These are phyloP conservation scores for Blastomussa wellsi DNA, from an alignment of 92 coral and sea anemone species.

Conservation along the genomic window DNA sequence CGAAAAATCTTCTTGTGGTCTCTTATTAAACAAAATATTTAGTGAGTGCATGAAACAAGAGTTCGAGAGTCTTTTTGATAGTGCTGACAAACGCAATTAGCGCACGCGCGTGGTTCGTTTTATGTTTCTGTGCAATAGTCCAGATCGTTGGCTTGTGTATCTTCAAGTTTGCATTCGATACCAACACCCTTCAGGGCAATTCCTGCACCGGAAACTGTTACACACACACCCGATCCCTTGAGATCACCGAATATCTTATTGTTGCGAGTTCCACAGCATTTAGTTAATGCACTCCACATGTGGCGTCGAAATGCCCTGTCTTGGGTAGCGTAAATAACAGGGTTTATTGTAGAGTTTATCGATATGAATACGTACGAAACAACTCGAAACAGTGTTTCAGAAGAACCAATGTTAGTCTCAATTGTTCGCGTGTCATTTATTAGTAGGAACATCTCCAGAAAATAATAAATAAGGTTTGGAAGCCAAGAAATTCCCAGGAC, in stretches of 20 bases:
- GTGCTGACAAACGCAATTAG: no score
- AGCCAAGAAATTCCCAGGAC: slow-evolving; percentile 62
- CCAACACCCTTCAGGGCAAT: slow-evolving; percentile 10
- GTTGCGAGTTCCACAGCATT: slow-evolving; percentile 17
- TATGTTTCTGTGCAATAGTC: slow-evolving; percentile 4
- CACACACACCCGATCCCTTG: not conserved
- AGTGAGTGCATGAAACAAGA: no score
- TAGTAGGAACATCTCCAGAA: slow-evolving; percentile 17
- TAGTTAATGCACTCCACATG: slow-evolving; percentile 40
- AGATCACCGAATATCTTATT: not conserved
- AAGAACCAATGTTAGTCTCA: not conserved
- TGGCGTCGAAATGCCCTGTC: slow-evolving; percentile 50
- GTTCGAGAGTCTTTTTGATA: no score
- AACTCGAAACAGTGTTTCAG: slow-evolving; percentile 37
- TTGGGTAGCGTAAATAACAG: slow-evolving; percentile 60
- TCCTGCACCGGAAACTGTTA: slow-evolving; percentile 19
- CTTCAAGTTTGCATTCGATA: slow-evolving; percentile 17
- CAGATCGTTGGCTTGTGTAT: not conserved
- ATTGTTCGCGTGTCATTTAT: slow-evolving; percentile 18
- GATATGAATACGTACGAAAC: slow-evolving; percentile 40
- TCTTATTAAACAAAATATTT: no score
- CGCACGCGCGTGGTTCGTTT: no score
- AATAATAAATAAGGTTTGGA: slow-evolving; percentile 49
- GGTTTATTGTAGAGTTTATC: slow-evolving; percentile 57
- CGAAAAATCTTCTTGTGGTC: no score